Base-by-base conservation (phyloP, 1,140 invertebrate genomes). In the Drosophila nigromelanica region DNA sequence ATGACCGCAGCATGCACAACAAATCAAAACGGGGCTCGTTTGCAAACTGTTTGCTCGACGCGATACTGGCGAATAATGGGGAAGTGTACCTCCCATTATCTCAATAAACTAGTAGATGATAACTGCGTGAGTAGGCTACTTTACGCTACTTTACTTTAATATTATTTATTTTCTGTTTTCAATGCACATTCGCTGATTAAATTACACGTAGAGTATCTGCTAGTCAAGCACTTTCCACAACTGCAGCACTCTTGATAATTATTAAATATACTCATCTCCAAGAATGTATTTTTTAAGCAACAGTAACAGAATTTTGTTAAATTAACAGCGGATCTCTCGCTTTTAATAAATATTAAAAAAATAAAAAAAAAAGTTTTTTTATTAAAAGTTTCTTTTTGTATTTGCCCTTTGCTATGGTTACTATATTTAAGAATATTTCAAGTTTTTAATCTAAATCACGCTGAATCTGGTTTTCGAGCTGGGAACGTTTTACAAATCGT, bases 31-130 rank as follows among this genome's bases (percentile, higher is more conserved):
- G n/a, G 14, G 33, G 30, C 35, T 30, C 18, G 2, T 40, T 40
- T 40, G 4, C 30, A 45, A 66, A 85, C 81, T 85, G 73, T 54
- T 63, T 47, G 14, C 42, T 45, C 21, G 15, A n/a, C 21, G 24
- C 54, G 21, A 12, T n/a, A 15, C 5, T 10, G 8, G 11, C 55
- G 58, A 47, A 37, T 21, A 24, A 24, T n/a, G n/a, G n/a, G n/a
- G n/a, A n/a, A n/a, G n/a, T n/a, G n/a, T 24, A 24, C 21, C 24
- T 33, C 4, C 11, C 24, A 43, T 58, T 58, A 58, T 58, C 55
- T 43, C 33, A 35, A 33, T 35, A 30, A 4, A 51, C 15, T 12
- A 33, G 7, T 33, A 3, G 7, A 59, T n/a, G 24, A 40, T 42
- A 8, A 30, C n/a, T 24, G 2, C 21, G 21, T 24, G 21, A 2